A percentile compares a stretch with the other conserved stretches of the same genome.
Conservation (phyloP, 2,797 vertebrate species). For the Luscinia luscinia region DNA sequence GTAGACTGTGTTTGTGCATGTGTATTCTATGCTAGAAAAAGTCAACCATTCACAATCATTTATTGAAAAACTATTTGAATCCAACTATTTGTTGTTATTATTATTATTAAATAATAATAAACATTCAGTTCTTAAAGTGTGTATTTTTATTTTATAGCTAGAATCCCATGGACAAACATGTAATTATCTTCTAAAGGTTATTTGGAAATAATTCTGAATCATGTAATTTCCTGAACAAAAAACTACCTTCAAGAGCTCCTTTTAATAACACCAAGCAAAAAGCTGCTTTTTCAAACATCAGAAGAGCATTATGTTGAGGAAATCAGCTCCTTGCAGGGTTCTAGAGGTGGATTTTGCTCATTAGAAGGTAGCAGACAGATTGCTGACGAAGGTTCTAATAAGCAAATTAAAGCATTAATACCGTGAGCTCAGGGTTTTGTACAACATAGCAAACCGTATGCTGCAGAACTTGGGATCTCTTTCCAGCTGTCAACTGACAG, state of each 20-base stretch:
- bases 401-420: slow-evolving; percentile 38
- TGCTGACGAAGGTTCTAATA: slow-evolving; percentile 52
- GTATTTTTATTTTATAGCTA: neutral
- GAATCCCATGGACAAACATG: neutral
- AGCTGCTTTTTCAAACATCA: neutral
- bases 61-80: neutral
- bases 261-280: neutral
- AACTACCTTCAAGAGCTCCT: neutral
- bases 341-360: neutral
- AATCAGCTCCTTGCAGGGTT: neutral
- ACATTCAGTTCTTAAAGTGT: neutral
- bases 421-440: slow-evolving; percentile 52
- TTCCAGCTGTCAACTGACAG: slow-evolving; percentile 64
- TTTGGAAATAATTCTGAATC: neutral
- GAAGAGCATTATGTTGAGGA: neutral
- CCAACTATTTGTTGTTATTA: neutral
- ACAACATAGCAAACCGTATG: slow-evolving; percentile 26
- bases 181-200: neutral
- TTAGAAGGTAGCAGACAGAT: slow-evolving; percentile 4
- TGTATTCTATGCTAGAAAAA: neutral
- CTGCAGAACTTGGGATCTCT: slow-evolving; percentile 35
- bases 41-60: accelerated
- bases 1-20: neutral
- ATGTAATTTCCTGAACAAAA: neutral
- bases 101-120: neutral